Evolutionary conservation across 1,140 invertebrate species (phyloP), one percentile per base, ranked within the genome.

Genomic region (Orius insidiosus): DNA sequence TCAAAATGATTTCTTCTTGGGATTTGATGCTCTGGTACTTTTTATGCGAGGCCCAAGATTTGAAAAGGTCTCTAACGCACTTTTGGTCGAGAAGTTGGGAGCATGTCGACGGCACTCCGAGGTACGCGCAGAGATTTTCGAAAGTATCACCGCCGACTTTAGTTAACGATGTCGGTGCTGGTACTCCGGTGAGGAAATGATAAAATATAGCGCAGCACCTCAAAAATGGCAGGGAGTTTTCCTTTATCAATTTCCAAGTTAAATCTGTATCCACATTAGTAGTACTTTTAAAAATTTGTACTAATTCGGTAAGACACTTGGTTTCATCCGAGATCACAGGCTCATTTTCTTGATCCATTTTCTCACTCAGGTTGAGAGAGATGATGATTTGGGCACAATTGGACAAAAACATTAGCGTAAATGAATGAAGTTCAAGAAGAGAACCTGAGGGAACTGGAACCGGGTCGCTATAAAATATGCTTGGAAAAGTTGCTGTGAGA

Each of bases 141-240:
- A 78, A 92, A 2, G 76, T 80, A 54, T 85, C 78, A 19, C 78
- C 72, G 4, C 67, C 69, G 14, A 68, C 58, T 53, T 72, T 68
- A 16, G 71, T 73, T n/a, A 95, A 64, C 45, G 74, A 72, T 0
- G 63, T 56, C 0, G 85, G 80, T 15, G 81, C 74, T 2, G 80
- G 71, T 0, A 93, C 78, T 50, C 85, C 84, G 10, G 87, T 89
- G 18, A 95, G 62, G 57, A 84, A 86, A 59, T 92, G 84, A 60
- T 82, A 95, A 58, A 95, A 88, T 1, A 96, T 61, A 15, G 82
- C 84, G 54, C 78, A 78, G 60, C 85, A 88, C 31, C 92, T 69
- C 38, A 98, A 63, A 60, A 94, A 96, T 0, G 84, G 80, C 44
- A 77, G 60, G 48, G 78, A 78, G 37, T 76, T 73, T 1, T 68